A percentile compares a stretch with the other conserved stretches of the same genome.
phyloP scores from a whole-genome alignment of 2,797 vertebrate genomes.

The Menidia menidia region DNA sequence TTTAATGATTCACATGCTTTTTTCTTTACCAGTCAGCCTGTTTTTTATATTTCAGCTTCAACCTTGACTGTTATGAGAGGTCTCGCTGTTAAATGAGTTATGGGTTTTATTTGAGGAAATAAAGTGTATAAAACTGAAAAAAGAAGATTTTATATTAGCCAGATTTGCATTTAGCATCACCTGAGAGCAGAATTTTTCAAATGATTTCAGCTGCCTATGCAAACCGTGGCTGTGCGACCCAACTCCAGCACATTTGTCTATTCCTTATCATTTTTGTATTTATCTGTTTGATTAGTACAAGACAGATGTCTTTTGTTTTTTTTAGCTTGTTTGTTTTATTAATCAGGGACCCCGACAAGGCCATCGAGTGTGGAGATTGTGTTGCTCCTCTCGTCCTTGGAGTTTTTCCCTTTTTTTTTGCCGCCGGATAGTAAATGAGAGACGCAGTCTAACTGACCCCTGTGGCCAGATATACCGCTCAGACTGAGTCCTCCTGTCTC shows the following conservation, averaged over 20 bases:
- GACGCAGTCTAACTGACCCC: conserved; percentile 15
- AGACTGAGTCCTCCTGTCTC: conserved; percentile 20
- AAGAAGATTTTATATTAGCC: neutral
- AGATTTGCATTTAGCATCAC: conserved; percentile 10
- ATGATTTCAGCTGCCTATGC: conserved; percentile 9
- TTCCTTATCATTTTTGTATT: neutral
- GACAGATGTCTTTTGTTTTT: neutral
- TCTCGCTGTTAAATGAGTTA: too few relatives aligned
- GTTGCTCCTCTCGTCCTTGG: conserved; percentile 25
- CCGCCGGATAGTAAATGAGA: conserved; percentile 28
- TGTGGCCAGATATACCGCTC: conserved; percentile 28
- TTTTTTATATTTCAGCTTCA: too few relatives aligned
- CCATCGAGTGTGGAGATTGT: conserved; percentile 28
- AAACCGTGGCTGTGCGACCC: conserved; percentile 14
- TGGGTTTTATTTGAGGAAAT: too few relatives aligned
- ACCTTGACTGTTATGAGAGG: too few relatives aligned
- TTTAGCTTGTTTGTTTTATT: conserved; percentile 4
- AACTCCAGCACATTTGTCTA: neutral
- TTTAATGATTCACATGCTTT: too few relatives aligned
- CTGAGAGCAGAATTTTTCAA: neutral
- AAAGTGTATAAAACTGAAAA: neutral
- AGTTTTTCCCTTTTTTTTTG: conserved; percentile 13
- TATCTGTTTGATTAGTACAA: neutral
- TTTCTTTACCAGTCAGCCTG: too few relatives aligned
- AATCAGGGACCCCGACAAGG: conserved; percentile 34